Evolutionary conservation across 1,140 invertebrate genomes (phyloP), one percentile per base, ranked within the genome.

Genomic region (Metopolophium dirhodum): DNA sequence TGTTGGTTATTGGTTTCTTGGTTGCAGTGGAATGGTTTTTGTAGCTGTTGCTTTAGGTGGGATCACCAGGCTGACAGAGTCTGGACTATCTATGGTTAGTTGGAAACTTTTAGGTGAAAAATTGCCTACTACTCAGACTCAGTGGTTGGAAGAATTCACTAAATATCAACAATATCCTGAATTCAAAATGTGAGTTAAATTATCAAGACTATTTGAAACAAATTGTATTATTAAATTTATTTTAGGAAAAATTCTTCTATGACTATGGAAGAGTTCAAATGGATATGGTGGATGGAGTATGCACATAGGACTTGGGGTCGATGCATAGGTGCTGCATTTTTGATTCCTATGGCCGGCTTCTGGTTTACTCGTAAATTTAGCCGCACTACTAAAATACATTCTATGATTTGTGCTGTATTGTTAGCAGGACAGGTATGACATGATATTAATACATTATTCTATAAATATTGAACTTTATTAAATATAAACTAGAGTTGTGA

Each of bases 201-300:
- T 1, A 30, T 68, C 20, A 6, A 8, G 0, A 49, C 68, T 54
- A 37, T 91, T 51, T 83, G 14, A 83, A 26, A 41, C 11, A n/a
- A 57, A 49, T 30, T 26, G 47, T 8, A 49, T 61, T 77, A 22
- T 57, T 0, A 54, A 45, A 91, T 94, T 57, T 37, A 45, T 68
- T 90, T 90, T 82, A 98, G 98, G 94, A 97, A 97, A 94, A 99
- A 99, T 95, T 95, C 96, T 91, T 96, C 98, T 94, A 99, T 99
- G 95, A 98, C 98, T 0, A 95, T 99, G 83, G 96, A 97, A 23
- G 98, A 99, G 95, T 99, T 99, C 96, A 99, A 99, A 95, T 97
- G 97, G 95, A 99, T 99, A 94, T 99, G 98, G 97, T 98, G 97
- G 96, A 99, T 99, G 99, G 99, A 99, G 96, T 99, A 98, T 95